phyloP scores from a whole-genome alignment of 1,140 invertebrate genomes.

The Hycleus cichorii region DNA sequence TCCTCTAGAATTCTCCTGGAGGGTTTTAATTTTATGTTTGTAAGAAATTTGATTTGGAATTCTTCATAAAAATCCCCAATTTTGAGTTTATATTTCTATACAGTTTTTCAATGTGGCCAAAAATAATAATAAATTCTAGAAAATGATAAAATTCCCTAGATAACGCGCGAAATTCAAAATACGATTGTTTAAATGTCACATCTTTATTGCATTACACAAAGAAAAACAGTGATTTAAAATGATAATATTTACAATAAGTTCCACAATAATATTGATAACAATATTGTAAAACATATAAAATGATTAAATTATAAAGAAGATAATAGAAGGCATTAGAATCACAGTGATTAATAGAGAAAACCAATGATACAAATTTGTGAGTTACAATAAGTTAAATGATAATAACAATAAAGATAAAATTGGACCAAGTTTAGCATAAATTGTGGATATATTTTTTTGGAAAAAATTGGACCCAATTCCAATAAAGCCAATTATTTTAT shows the following conservation, averaged over 20 bases:
- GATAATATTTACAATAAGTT: constrained; percentile 17
- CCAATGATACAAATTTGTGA: not conserved
- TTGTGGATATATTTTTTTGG: not conserved
- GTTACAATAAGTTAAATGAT: not conserved
- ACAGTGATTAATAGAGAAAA: constrained; percentile 21
- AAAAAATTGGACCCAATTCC: not conserved
- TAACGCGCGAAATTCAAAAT: not conserved
- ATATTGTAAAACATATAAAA: constrained; percentile 1
- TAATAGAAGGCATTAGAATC: constrained; percentile 19
- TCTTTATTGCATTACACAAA: constrained; percentile 25
- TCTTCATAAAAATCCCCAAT: no score
- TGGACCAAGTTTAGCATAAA: no score
- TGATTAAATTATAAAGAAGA: constrained; percentile 3
- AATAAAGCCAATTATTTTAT: not conserved
- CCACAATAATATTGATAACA: constrained; percentile 11
- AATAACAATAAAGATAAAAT: no score
- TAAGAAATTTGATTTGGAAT: no score
- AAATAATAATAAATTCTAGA: not conserved
- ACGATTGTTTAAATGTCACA: not conserved
- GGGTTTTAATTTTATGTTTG: no score
- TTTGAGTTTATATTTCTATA: no score
- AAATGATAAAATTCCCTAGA: not conserved
- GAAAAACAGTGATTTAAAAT: constrained; percentile 20
- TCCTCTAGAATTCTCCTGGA: no score
- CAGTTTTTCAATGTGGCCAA: no score